Conservation (phyloP, 1,140 invertebrate species). For the Diachasma alloeum region DNA sequence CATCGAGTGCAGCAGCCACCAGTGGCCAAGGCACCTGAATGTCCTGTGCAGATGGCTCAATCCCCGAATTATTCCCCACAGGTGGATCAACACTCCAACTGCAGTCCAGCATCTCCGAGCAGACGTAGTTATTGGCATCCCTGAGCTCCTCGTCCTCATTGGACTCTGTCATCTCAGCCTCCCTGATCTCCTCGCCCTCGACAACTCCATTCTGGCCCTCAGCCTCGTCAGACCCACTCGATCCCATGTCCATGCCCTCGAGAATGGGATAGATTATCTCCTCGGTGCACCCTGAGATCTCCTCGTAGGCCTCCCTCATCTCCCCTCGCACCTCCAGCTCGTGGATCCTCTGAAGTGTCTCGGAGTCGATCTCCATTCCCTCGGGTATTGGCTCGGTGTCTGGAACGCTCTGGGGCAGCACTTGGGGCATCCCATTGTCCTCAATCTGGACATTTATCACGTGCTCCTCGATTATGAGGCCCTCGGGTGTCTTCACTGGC, state of each 20-base stretch:
- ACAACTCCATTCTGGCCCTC: constrained; percentile 41
- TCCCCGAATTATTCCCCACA: constrained; percentile 25
- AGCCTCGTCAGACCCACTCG: constrained; percentile 48
- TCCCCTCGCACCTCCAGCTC: constrained; percentile 61
- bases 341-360: constrained; percentile 61
- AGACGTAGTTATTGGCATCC: constrained; percentile 64
- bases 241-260: constrained; percentile 58
- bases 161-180: constrained; percentile 45
- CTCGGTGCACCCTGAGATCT: constrained; percentile 60
- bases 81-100: constrained; percentile 58
- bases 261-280: constrained; percentile 63
- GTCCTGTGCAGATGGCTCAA: constrained; percentile 40
- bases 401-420: constrained; percentile 2
- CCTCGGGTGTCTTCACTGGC: constrained; percentile 32
- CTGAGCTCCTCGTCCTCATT: constrained; percentile 61
- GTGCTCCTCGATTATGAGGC: constrained; percentile 45
- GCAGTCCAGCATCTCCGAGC: constrained; percentile 62
- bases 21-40: constrained; percentile 61
- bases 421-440: constrained; percentile 25
- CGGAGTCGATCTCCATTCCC: constrained; percentile 61
- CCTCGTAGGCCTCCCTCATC: constrained; percentile 61
- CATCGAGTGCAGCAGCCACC: constrained; percentile 59
- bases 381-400: constrained; percentile 56
- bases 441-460: constrained; percentile 39
- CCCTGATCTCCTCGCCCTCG: constrained; percentile 42